phyloP scores from a whole-genome alignment of 2,797 vertebrate genomes.

The Myripristis jacobus region DNA sequence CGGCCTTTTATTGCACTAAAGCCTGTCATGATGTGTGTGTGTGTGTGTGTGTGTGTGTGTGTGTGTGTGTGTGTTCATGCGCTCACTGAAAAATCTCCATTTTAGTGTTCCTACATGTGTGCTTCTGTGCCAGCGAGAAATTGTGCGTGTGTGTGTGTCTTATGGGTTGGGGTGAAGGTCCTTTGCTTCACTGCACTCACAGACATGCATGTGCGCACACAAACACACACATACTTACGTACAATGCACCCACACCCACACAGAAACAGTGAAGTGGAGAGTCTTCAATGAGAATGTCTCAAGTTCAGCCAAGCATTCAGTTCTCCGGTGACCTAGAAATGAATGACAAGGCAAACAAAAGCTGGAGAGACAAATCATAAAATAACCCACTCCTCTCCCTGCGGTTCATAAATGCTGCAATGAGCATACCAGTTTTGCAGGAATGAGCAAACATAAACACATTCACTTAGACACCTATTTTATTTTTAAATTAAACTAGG shows the following conservation, averaged over 20 bases:
- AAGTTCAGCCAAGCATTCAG: conserved; percentile 77
- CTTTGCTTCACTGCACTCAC: conserved; percentile 55
- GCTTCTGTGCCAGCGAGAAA: background rate
- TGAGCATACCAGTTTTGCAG: background rate
- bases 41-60: background rate
- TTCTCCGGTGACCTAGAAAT: conserved; percentile 82
- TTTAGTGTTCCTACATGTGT: background rate
- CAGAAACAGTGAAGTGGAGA: conserved; percentile 52
- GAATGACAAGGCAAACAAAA: conserved; percentile 72
- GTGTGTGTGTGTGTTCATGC: conserved; percentile 22
- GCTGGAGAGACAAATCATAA: conserved; percentile 39
- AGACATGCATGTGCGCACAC: conserved; percentile 11
- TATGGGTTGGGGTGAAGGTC: conserved; percentile 50
- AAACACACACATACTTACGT: conserved; percentile 4
- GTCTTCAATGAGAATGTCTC: conserved; percentile 70
- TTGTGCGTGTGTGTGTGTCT: conserved; percentile 16
- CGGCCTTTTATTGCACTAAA: conserved; percentile 17
- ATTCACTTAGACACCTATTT: background rate
- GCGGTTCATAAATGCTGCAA: conserved; percentile 39
- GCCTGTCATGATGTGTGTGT: conserved; percentile 3
- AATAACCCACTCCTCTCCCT: conserved; percentile 35
- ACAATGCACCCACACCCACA: conserved; percentile 34
- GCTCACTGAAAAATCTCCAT: conserved; percentile 24
- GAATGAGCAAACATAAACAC: background rate
- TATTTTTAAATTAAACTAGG: too few species aligned